Evolutionary conservation across 1,140 invertebrate genomes (phyloP).

Genomic region (Galleria mellonella): DNA sequence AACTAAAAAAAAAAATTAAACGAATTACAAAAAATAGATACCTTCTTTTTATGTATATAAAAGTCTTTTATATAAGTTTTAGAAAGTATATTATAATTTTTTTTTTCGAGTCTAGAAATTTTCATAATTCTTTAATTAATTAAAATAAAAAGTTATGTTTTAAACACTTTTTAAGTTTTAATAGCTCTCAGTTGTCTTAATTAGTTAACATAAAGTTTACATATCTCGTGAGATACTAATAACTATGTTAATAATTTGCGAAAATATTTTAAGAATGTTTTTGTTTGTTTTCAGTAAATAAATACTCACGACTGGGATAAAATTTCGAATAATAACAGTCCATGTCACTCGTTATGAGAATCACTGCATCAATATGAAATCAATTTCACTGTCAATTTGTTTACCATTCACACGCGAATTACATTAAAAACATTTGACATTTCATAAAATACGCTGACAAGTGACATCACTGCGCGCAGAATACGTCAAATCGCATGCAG

Average conservation of each 20-base stretch:
- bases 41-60: too few relatives aligned
- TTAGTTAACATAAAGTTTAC: too few relatives aligned
- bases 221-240: background rate
- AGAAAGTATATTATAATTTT: too few relatives aligned
- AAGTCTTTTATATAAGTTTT: too few relatives aligned
- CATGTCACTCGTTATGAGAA: constrained; percentile 59
- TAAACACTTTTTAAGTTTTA: too few relatives aligned
- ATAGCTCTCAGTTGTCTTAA: too few relatives aligned
- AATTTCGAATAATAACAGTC: constrained; percentile 74
- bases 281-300: constrained; percentile 58
- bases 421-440: constrained; percentile 67
- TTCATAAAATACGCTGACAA: constrained; percentile 71
- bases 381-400: constrained; percentile 62
- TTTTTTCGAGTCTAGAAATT: too few relatives aligned
- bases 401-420: constrained; percentile 66
- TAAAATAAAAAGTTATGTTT: too few relatives aligned
- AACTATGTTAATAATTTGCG: constrained; percentile 20
- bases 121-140: too few relatives aligned
- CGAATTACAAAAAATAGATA: too few relatives aligned
- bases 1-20: background rate
- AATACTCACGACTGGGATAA: constrained; percentile 73
- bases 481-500: constrained; percentile 73
- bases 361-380: constrained; percentile 61
- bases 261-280: constrained; percentile 59
- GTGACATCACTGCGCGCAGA: constrained; percentile 68